A percentile compares a stretch with the other conserved stretches of the same genome.
Evolutionary conservation across 2,888 invertebrate genomes (phyloP).

Genomic region (Mesochorus sp.): DNA sequence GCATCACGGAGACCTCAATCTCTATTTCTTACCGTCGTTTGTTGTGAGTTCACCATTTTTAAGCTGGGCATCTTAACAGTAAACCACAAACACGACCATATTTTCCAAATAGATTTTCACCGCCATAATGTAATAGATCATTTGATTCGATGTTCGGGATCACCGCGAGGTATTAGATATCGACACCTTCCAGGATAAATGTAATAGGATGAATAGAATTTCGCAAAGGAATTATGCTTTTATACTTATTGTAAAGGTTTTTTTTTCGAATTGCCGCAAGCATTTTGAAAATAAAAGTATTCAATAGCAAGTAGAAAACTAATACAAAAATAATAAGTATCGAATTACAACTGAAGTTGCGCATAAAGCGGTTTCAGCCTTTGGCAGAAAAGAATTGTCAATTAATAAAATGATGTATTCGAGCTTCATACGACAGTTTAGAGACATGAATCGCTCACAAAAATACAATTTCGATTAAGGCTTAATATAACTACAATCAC

Average conservation of each 20-base stretch:
- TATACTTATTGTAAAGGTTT: too few species aligned
- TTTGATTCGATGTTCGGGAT: background rate
- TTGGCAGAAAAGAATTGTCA: background rate
- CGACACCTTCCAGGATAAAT: background rate
- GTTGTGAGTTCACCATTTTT: background rate
- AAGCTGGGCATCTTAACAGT: background rate
- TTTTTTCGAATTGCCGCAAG: too few species aligned
- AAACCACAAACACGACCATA: background rate
- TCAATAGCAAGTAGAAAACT: background rate
- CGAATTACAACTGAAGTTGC: constrained; percentile 19
- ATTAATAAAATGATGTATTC: background rate
- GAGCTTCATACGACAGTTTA: background rate
- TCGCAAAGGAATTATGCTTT: background rate
- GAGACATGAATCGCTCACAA: background rate
- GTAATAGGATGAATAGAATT: too few species aligned
- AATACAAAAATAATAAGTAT: background rate
- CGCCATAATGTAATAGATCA: background rate
- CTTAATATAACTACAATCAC: background rate
- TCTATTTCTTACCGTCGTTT: background rate
- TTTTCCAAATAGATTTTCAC: background rate
- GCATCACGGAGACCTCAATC: constrained; percentile 17
- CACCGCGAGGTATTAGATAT: background rate
- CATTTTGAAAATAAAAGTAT: background rate
- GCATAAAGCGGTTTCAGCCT: constrained; percentile 12
- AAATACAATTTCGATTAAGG: background rate